Percentiles rank a stretch among this genome's conserved stretches.
These are phyloP conservation scores for Odontocolon sp. DNA, from an alignment of 2,888 invertebrate genomes.

Conservation along the genomic window DNA sequence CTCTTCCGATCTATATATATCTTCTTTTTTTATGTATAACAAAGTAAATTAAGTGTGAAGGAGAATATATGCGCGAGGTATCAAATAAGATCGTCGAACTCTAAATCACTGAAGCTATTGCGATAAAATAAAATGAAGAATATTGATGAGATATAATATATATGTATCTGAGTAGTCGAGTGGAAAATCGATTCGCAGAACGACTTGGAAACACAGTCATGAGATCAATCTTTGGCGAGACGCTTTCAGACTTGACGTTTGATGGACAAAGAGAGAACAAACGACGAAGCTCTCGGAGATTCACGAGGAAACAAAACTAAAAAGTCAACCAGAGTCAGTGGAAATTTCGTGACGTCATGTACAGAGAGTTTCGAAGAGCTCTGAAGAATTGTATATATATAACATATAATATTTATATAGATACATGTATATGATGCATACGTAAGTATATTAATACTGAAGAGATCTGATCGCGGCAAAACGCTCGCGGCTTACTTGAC, in stretches of 20 bases:
- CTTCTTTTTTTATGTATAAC: neutral
- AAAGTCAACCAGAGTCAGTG: slow-evolving; percentile 44
- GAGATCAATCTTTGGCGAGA: slow-evolving; percentile 4
- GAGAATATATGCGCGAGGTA: neutral
- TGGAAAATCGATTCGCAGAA: slow-evolving; percentile 35
- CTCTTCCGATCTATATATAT: neutral
- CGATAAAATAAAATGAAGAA: slow-evolving; percentile 11
- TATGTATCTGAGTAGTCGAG: neutral
- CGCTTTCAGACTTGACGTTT: neutral
- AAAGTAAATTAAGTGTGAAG: neutral
- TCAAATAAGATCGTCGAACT: slow-evolving; percentile 12
- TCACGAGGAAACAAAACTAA: neutral
- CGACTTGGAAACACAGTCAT: neutral
- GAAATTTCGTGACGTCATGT: slow-evolving; percentile 66
- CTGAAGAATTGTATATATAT: neutral
- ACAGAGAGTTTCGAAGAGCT: neutral
- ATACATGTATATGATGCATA: neutral
- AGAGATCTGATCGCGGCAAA: neutral
- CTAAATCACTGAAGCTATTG: neutral
- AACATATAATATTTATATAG: neutral
- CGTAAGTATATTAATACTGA: slow-evolving; percentile 11
- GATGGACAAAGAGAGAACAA: slow-evolving; percentile 46
- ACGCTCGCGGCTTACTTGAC: slow-evolving; percentile 48
- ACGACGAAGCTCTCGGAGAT: neutral
- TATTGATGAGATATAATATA: neutral